Evolutionary conservation across 1,140 invertebrate genomes (phyloP).

Genomic region (Drosophila insularis): DNA sequence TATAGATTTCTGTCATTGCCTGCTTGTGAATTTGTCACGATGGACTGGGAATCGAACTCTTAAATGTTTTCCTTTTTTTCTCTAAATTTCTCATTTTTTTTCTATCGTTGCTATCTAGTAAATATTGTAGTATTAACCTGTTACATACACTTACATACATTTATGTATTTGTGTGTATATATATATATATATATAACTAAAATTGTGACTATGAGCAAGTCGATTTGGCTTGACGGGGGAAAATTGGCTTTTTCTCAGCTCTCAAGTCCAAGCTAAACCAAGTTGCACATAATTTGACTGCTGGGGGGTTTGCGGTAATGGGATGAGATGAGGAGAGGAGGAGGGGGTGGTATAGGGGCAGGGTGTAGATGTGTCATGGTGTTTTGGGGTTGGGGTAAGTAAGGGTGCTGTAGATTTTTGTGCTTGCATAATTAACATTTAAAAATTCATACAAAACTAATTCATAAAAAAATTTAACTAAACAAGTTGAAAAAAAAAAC

Average conservation of each 20-base stretch:
- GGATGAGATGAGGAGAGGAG: not conserved
- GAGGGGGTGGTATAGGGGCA: not conserved
- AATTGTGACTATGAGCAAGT: constrained; percentile 73
- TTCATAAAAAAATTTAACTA: constrained; percentile 70
- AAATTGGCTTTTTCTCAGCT: not conserved
- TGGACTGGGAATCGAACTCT: constrained; percentile 3
- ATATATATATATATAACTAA: constrained; percentile 54
- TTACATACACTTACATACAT: constrained; percentile 10
- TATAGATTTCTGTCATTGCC: constrained; percentile 19
- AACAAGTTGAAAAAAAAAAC: constrained; percentile 49
- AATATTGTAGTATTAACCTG: constrained; percentile 12
- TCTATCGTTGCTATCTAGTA: constrained; percentile 10
- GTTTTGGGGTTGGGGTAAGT: constrained; percentile 3
- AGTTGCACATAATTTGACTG: constrained; percentile 76
- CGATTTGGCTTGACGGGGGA: constrained; percentile 65
- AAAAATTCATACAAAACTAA: constrained; percentile 65
- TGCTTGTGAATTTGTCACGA: constrained; percentile 1
- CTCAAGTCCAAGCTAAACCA: constrained; percentile 62
- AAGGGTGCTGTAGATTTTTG: constrained; percentile 9
- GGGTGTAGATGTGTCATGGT: too few species aligned
- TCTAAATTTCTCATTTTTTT: not conserved
- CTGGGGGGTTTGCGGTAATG: constrained; percentile 29
- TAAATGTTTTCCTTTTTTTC: not conserved
- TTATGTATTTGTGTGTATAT: too few species aligned
- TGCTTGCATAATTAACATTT: constrained; percentile 38